Evolutionary conservation across 2,113 vertebrate species (phyloP).

Genomic region (Dipodomys spectabilis): DNA sequence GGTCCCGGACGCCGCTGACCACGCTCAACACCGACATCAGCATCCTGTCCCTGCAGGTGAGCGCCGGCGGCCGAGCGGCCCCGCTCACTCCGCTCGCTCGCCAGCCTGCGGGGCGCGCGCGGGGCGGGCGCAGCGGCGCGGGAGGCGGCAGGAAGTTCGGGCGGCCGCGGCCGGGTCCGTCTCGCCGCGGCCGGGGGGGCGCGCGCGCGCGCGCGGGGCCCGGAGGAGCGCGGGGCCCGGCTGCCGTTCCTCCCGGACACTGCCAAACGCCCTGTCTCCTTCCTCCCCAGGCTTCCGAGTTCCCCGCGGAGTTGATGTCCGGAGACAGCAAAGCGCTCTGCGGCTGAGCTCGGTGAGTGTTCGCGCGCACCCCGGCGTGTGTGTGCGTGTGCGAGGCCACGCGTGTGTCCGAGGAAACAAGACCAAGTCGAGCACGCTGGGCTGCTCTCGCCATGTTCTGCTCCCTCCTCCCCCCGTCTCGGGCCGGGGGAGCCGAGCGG

Average conservation of each 20-base stretch:
- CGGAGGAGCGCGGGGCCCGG: too few species aligned
- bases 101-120: too few species aligned
- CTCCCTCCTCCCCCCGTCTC: too few species aligned
- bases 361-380: conserved; percentile 61
- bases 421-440: too few species aligned
- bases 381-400: neutral
- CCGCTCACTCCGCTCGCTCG: neutral
- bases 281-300: conserved; percentile 94
- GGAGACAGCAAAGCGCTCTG: conserved; percentile 97
- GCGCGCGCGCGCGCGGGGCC: too few species aligned
- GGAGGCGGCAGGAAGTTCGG: conserved; percentile 27
- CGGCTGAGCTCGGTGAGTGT: conserved; percentile 96
- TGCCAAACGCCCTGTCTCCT: conserved; percentile 67
- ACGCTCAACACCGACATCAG: conserved; percentile 99
- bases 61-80: neutral
- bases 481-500: too few species aligned
- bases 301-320: conserved; percentile 95
- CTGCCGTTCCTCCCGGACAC: neutral
- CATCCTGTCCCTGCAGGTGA: conserved; percentile 98
- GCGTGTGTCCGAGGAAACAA: too few species aligned
- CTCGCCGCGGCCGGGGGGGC: too few species aligned
- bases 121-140: neutral
- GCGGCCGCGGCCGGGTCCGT: too few species aligned
- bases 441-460: too few species aligned
- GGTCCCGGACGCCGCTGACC: conserved; percentile 94